Evolutionary conservation across 2,797 vertebrate species (phyloP), one percentile per base, ranked within the genome.

Genomic region (Tolypeutes matacus): DNA sequence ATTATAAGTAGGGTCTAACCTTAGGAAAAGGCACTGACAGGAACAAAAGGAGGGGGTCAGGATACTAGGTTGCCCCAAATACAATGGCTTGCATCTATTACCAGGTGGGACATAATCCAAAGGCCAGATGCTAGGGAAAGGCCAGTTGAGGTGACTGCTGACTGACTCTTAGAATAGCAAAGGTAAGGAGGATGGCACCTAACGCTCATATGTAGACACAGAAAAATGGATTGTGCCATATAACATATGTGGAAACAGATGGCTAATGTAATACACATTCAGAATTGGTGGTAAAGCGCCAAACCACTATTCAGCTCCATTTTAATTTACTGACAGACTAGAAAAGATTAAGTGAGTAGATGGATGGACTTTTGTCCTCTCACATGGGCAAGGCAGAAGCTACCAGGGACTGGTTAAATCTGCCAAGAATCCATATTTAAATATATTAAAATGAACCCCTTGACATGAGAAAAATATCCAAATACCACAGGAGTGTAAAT

Each of bases 301-400:
- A 36, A 62, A 60, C 53, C 67, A 62, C 21, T 60, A 20, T 39
- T 12, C 23, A 92, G 14, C 2, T 7, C 83, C 89, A 58, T 17
- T 91, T 86, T n/a, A 58, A 81, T 69, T 58, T 46, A 92, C 18
- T 90, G 27, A 89, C 80, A 88, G 31, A 75, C 14, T 51, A 49
- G 60, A 83, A 67, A 51, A 31, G 7, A 64, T 34, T 36, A 56
- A 92, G 39, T 39, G 0, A 73, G 17, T 42, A 42, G 67, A 46
- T 49, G 77, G 5, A 0, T 49, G 29, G 11, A 17, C 15, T 27
- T 21, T 36, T 2, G 25, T 23, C 1, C 2, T 4, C 2, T 86
- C 10, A 25, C 42, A 72, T 62, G 21, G 14, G 12, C 3, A 49
- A 83, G 3, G 27, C 20, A 80, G 42, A 14, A 73, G 25, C 3